Base-by-base conservation (phyloP, 1,140 invertebrate species). In the Psix sp. region DNA sequence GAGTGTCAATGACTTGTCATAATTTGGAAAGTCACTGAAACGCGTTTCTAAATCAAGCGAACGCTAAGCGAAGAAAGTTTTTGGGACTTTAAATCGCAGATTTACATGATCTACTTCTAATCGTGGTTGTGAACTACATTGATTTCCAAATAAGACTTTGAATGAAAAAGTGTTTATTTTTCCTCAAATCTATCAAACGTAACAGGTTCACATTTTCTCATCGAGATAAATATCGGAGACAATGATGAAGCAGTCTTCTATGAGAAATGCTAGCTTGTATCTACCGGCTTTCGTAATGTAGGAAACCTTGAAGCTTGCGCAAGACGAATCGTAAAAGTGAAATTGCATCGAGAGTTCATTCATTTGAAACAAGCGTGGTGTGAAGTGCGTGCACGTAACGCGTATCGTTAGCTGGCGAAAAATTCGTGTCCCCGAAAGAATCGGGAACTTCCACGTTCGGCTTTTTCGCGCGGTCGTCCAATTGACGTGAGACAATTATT, bases 241-340 rank as follows among this genome's bases (percentile, higher is more conserved):
- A 63, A 66, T 51, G 73, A 73, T 74, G 60, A 57, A 74, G 70
- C 62, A 51, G 49, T 68, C 68, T 72, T 77, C 56, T 65, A 63
- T 70, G 63, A 71, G 60, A 71, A 48, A 46, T 60, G 71, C 68
- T 78, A 10, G 70, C 73, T 77, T 77, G 59, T 80, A 77, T 81
- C 77, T 82, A 82, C 78, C 52, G 77, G 76, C 82, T 86, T 85
- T 87, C 82, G 82, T 82, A 85, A 86, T 82, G 77, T 80, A 77
- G 78, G 83, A 86, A 87, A 85, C 84, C 84, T 86, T 85, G 84
- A 82, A 73, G 72, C 72, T 86, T 86, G 76, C 83, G 82, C 83
- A 87, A 87, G 75, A 20, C 39, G 46, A 77, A 68, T 49, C 77
- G 80, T 81, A 84, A 82, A 87, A 85, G 83, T 84, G 83, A 85